A percentile compares a stretch with the other conserved stretches of the same genome.
Evolutionary conservation across 2,113 vertebrate species (phyloP).

Genomic region (Cariama cristata): DNA sequence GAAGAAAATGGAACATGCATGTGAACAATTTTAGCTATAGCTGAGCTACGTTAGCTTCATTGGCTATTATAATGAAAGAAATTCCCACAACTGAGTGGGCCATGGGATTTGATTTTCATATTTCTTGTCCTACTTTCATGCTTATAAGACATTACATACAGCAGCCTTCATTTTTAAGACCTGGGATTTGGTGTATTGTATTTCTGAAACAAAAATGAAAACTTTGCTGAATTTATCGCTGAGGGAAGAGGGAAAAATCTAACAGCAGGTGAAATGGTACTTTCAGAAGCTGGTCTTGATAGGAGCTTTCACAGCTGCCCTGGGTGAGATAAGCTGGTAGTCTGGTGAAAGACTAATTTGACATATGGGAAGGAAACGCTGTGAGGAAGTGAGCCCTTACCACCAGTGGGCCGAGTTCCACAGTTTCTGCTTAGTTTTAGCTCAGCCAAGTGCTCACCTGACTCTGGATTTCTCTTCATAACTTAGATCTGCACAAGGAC

Average conservation of each 20-base stretch:
- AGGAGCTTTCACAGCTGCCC: background rate
- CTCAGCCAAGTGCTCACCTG: background rate
- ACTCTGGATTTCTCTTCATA: background rate
- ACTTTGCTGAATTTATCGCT: background rate
- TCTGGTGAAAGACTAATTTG: background rate
- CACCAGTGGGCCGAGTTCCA: background rate
- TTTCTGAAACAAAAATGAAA: constrained; percentile 2
- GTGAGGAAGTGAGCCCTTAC: background rate
- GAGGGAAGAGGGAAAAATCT: background rate
- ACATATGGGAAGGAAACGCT: background rate
- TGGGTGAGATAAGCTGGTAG: background rate
- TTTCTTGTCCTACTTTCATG: constrained; percentile 21
- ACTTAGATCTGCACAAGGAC: background rate
- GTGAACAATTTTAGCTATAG: background rate
- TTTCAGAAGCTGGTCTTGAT: background rate
- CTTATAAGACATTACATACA: background rate
- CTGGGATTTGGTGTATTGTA: background rate
- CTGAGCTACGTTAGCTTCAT: background rate
- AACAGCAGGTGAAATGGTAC: background rate
- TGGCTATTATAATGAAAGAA: constrained; percentile 17
- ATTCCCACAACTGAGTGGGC: background rate
- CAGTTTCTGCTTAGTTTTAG: background rate
- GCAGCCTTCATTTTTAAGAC: background rate
- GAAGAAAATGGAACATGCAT: background rate
- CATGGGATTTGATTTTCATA: constrained; percentile 32